phyloP scores from a whole-genome alignment of 1,140 invertebrate species.

The Venustaconcha ellipsiformis region DNA sequence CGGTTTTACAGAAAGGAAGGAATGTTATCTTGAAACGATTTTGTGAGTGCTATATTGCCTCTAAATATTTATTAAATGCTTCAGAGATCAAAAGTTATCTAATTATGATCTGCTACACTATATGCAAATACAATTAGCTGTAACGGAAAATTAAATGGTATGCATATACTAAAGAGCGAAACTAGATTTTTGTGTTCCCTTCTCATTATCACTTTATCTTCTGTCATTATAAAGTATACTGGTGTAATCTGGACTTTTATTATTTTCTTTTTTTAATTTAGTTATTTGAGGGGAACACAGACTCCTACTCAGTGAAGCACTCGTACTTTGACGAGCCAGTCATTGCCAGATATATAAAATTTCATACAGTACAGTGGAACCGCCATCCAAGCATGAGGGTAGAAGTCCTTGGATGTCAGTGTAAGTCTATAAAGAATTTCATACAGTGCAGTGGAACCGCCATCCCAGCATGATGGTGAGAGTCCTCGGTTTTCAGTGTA shows the following conservation, averaged over 20 bases:
- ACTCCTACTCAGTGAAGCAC: conserved; percentile 71
- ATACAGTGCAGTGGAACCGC: too few species aligned
- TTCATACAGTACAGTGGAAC: conserved; percentile 73
- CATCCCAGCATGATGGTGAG: too few species aligned
- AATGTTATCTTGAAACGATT: too few species aligned
- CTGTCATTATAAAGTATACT: background rate
- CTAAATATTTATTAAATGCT: too few species aligned
- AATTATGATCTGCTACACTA: conserved; percentile 4
- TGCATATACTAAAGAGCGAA: background rate
- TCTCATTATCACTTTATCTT: background rate
- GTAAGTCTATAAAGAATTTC: conserved; percentile 58
- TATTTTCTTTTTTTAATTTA: conserved; percentile 37
- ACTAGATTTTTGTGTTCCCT: background rate
- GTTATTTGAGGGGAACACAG: conserved; percentile 72
- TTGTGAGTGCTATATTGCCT: too few species aligned
- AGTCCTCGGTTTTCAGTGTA: conserved; percentile 73
- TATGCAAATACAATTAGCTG: conserved; percentile 6
- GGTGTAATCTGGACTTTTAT: background rate
- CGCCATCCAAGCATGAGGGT: conserved; percentile 73
- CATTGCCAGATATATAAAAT: conserved; percentile 72
- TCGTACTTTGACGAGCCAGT: conserved; percentile 72
- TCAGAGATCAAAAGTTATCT: too few species aligned
- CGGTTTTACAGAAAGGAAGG: too few species aligned
- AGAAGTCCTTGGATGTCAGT: conserved; percentile 74
- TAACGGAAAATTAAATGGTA: background rate